Evolutionary conservation across 2,888 invertebrate species (phyloP), one percentile per base, ranked within the genome.

Genomic region (Clitarchus hookeri): DNA sequence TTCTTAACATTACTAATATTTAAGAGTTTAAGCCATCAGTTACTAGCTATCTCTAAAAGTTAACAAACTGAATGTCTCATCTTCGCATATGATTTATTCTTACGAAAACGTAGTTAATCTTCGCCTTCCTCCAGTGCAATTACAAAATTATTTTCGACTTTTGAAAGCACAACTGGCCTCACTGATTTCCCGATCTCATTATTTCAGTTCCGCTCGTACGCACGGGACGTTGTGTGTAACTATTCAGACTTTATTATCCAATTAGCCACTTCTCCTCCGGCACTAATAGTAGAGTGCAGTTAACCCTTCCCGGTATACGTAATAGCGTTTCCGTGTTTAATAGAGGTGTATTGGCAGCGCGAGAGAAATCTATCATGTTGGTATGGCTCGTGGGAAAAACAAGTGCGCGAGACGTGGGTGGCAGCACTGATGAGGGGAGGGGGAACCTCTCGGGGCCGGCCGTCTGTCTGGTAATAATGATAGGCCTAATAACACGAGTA

Each of bases 251-350:
- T 65, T 65, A 65, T 65, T 65, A 65, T 65, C 65, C 65, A 65
- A 65, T 65, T 65, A 65, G 65, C 65, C 65, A 65, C 65, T 65
- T 65, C 65, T 65, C 2, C 23, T 65, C 65, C 65, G n/a, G 65
- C 16, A 65, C 65, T 65, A 65, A 65, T 65, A 65, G 65, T n/a
- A 65, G 65, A 65, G 65, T 19, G 65, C 65, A 65, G 65, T n/a
- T n/a, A 65, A 65, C 65, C 65, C 65, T 65, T 65, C n/a, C 65
- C 65, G 23, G 65, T 65, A n/a, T 23, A 65, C 65, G 65, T 65
- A 65, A 65, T 65, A 65, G n/a, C 65, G 65, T 65, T 65, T 65
- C 65, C 65, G 65, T 65, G 65, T 65, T 65, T 65, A 65, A 65
- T 65, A n/a, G 65, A 65, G 65, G 65, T 65, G 65, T 65, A 65